Evolutionary conservation across 2,797 vertebrate species (phyloP).

Genomic region (Cirrhinus molitorella): DNA sequence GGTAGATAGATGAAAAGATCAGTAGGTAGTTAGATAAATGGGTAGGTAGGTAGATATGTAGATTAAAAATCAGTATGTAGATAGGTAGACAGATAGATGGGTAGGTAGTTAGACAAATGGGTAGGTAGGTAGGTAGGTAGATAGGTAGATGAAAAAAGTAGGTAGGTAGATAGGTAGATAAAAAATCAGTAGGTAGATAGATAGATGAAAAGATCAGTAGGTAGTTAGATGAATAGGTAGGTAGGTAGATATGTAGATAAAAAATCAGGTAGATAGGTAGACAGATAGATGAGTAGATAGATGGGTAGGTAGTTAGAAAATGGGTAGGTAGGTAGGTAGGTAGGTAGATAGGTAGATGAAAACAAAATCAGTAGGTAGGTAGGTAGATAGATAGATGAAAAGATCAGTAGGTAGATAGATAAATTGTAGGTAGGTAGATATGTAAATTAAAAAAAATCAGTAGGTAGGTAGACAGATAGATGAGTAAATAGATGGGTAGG

Average conservation of each 20-base stretch:
- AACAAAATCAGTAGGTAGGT: no score
- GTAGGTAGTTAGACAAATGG: neutral
- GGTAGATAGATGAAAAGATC: neutral
- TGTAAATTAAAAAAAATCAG: accelerated
- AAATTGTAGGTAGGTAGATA: neutral
- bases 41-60: neutral
- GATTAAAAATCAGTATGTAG: neutral
- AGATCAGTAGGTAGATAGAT: no score
- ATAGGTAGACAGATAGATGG: neutral
- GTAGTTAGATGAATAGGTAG: neutral
- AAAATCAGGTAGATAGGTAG: neutral
- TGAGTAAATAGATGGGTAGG: neutral
- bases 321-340: neutral
- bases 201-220: neutral
- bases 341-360: no score
- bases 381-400: neutral
- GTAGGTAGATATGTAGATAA: neutral
- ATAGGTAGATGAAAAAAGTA: neutral
- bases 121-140: neutral
- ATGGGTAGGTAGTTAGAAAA: no score
- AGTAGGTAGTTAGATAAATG: neutral
- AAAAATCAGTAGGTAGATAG: accelerated
- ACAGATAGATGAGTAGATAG: neutral
- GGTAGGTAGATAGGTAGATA: neutral
- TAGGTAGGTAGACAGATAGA: neutral